Evolutionary conservation across 2,797 vertebrate species (phyloP).

Genomic region (Bovichtus diacanthus): DNA sequence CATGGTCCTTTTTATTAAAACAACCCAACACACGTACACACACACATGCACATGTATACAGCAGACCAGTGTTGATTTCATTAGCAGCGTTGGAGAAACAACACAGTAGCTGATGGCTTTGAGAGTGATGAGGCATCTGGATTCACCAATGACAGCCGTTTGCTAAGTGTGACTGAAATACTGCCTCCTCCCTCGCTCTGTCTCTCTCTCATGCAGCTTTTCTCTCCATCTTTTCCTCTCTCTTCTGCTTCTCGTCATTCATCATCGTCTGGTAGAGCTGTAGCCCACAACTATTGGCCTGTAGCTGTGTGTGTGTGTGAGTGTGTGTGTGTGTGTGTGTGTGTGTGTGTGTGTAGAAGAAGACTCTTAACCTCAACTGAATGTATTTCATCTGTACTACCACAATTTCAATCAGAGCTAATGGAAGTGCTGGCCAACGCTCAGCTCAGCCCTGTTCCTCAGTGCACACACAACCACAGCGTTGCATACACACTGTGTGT

Average conservation of each 20-base stretch:
- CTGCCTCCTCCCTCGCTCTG: slow-evolving; percentile 30
- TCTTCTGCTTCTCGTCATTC: slow-evolving; percentile 50
- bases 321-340: background rate
- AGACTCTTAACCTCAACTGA: slow-evolving; percentile 77
- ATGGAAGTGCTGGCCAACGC: slow-evolving; percentile 89
- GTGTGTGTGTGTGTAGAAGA: slow-evolving; percentile 34
- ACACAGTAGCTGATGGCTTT: slow-evolving; percentile 32
- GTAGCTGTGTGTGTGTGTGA: slow-evolving; percentile 46
- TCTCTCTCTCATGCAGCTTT: slow-evolving; percentile 32
- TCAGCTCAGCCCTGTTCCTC: slow-evolving; percentile 71
- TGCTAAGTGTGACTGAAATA: slow-evolving; percentile 74
- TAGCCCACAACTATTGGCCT: slow-evolving; percentile 62
- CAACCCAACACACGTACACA: slow-evolving; percentile 9
- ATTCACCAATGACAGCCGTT: slow-evolving; percentile 61
- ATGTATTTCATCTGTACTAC: slow-evolving; percentile 81
- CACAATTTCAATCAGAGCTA: slow-evolving; percentile 90
- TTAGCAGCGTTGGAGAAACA: slow-evolving; percentile 51
- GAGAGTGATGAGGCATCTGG: slow-evolving; percentile 66
- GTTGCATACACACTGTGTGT: slow-evolving; percentile 6
- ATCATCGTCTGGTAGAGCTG: slow-evolving; percentile 53
- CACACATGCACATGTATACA: background rate
- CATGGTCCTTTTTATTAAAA: slow-evolving; percentile 41
- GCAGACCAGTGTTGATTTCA: slow-evolving; percentile 53
- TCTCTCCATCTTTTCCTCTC: slow-evolving; percentile 34
- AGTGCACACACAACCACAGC: slow-evolving; percentile 28